These are phyloP conservation scores for Panurus biarmicus DNA, from an alignment of 2,113 vertebrate genomes.

Conservation along the genomic window DNA sequence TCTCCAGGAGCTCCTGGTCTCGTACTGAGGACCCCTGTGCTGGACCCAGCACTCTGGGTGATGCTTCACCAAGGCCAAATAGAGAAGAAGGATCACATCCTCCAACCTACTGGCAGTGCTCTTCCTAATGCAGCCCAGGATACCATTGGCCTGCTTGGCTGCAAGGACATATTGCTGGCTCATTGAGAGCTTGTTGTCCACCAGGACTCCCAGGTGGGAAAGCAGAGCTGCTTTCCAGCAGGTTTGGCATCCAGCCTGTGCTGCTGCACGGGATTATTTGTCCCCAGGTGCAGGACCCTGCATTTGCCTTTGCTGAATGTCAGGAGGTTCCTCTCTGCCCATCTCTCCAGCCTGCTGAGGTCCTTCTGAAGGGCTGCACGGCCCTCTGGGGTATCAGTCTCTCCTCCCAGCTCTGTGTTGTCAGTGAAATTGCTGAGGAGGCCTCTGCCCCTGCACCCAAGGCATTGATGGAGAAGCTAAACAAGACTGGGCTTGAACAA, in stretches of 20 bases:
- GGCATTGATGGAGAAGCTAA: not conserved
- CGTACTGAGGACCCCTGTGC: not conserved
- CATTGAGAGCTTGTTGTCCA: not conserved
- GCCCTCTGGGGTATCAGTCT: not conserved
- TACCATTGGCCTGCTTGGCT: not conserved
- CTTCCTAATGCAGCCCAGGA: not conserved
- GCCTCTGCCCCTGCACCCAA: not conserved
- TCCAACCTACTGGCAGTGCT: not conserved
- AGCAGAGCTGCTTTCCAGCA: not conserved
- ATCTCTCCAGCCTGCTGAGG: not conserved
- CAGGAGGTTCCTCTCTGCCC: not conserved
- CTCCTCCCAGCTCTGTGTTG: not conserved
- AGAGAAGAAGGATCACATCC: not conserved
- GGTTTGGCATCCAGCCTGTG: not conserved
- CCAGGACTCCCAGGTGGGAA: accelerated
- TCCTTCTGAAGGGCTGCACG: not conserved
- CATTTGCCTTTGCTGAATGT: not conserved
- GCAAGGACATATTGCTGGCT: not conserved
- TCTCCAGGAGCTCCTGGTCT: not conserved
- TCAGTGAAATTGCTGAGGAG: not conserved
- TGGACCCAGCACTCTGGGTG: not conserved
- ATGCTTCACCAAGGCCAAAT: not conserved
- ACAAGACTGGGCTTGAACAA: not conserved
- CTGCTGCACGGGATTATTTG: accelerated
- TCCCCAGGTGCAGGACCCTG: accelerated